Conservation (phyloP, 2,888 invertebrate genomes). For the Ephialtes manifestator region DNA sequence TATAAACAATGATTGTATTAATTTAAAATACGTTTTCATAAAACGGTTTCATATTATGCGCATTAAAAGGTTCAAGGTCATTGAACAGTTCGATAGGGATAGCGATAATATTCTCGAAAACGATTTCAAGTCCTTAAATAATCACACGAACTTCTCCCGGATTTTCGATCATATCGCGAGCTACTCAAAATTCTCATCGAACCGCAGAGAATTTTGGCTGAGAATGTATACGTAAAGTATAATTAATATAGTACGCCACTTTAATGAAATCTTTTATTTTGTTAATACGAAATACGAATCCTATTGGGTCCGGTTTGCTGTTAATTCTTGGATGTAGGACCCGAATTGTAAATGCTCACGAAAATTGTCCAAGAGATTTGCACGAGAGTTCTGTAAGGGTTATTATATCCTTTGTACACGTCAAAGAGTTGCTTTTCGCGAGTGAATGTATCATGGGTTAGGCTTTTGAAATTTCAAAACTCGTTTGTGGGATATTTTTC, state of each 20-base stretch:
- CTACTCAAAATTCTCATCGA: no score
- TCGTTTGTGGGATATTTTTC: constrained; percentile 15
- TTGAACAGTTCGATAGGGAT: no score
- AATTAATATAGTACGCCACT: not conserved
- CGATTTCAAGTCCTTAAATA: no score
- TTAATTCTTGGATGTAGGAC: constrained; percentile 12
- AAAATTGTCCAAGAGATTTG: not conserved
- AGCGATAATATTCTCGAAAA: no score
- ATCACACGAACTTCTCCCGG: no score
- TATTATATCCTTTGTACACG: constrained; percentile 2
- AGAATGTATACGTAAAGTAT: not conserved
- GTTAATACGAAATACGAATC: constrained; percentile 11
- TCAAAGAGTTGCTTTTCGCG: constrained; percentile 32
- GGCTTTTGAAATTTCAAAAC: constrained; percentile 30
- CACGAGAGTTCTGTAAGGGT: constrained; percentile 33
- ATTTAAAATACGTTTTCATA: no score
- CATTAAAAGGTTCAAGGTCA: no score
- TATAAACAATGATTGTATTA: no score
- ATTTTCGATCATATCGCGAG: no score
- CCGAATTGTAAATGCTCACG: not conserved
- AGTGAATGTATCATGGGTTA: constrained; percentile 39
- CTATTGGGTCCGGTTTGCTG: constrained; percentile 8
- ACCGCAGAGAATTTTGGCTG: no score
- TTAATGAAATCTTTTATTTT: not conserved
- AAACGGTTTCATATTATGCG: no score